These are phyloP conservation scores for Chanos chanos DNA, from an alignment of 2,797 vertebrate species.

Conservation along the genomic window DNA sequence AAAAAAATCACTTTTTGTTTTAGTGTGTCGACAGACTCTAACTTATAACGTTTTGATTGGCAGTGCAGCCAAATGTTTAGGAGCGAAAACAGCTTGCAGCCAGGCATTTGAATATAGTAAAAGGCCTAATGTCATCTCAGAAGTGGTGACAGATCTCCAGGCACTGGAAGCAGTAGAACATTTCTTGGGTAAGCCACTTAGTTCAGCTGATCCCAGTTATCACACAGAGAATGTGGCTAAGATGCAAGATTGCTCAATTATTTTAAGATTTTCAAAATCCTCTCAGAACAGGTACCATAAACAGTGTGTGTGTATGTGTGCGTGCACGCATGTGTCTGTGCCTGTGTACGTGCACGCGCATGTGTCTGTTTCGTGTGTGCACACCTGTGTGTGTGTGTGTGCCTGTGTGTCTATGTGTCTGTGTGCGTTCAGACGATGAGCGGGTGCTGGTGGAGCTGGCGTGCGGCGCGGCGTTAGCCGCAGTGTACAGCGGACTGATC, in stretches of 20 bases:
- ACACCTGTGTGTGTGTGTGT: neutral
- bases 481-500: conserved; percentile 53
- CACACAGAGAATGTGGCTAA: too few species aligned
- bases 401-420: neutral
- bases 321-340: neutral
- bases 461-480: conserved; percentile 55
- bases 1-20: too few species aligned
- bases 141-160: conserved; percentile 55
- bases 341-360: neutral
- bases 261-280: too few species aligned
- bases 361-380: neutral
- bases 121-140: conserved; percentile 49
- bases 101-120: conserved; percentile 52
- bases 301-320: neutral
- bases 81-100: conserved; percentile 52
- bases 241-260: too few species aligned
- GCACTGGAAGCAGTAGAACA: conserved; percentile 55
- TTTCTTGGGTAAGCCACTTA: conserved; percentile 52
- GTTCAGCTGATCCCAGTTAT: too few species aligned
- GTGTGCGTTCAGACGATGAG: conserved; percentile 54
- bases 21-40: neutral
- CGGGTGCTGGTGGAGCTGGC: conserved; percentile 60
- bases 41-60: neutral
- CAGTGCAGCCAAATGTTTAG: conserved; percentile 74
- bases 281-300: too few species aligned